Base-by-base conservation (phyloP, 2,797 vertebrate species). In the Gymnoscopelus microlampas region DNA sequence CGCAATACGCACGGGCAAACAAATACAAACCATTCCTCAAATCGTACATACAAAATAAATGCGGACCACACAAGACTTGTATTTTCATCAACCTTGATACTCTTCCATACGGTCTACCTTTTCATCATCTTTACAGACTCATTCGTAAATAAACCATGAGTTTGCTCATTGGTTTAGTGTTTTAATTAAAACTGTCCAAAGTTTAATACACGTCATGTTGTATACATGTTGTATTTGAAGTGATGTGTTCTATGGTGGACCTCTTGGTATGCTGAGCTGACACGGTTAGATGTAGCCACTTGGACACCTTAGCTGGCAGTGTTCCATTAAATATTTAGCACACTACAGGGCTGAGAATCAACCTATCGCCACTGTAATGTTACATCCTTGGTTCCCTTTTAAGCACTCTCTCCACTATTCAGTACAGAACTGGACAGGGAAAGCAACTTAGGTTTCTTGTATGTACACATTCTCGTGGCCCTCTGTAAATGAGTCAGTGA, bases 251-350 rank as follows among this genome's bases (percentile, higher is more conserved):
- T 50, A 32, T 44, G 35, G 15, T 13, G 29, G 62, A 57, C 54
- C 57, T 50, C 68, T 76, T 72, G 29, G 71, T 63, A n/a, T 54
- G 68, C 19, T 68, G 19, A 76, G 63, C 65, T 73, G 48, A 2
- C 26, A 53, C 44, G 68, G 74, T 68, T 79, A 77, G 79, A 73
- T 78, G 57, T 53, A 60, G 47, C 64, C 23, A 76, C 51, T 59
- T 35, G 53, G 15, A 70, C 11, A 3, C 63, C 12, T 61, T 70
- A 53, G 53, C 69, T 68, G 67, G 73, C 70, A 64, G 63, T 13
- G 32, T 56, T 23, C 39, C 68, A 62, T 65, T 76, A 66, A 64
- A 15, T 59, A 62, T 51, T 23, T 60, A 5, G 26, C 26, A 76
- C 64, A 82, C 71, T 60, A 77, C 76, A 73, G 39, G 68, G 55